Base-by-base conservation (phyloP, 2,113 vertebrate genomes). In the Tor tambroides region DNA sequence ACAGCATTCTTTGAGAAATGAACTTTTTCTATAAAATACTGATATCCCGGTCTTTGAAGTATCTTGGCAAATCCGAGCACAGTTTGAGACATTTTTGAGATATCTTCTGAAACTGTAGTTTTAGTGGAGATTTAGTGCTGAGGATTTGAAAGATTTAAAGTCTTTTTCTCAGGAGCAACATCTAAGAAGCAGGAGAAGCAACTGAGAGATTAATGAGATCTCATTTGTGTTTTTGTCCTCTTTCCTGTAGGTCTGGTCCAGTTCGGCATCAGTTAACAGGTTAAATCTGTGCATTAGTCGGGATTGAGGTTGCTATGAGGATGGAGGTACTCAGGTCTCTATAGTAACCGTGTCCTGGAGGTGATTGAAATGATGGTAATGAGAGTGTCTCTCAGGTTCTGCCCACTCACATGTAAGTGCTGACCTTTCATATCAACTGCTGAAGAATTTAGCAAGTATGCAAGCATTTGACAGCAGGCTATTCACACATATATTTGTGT, bases 271-370 rank as follows among this genome's bases (percentile, higher is more conserved):
- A 35, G 14, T 32, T 23, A 84, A 86, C 83, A 77, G 88, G 89
- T 88, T 90, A 87, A 82, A 54, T n/a, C 23, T 9, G 23, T 61
- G 56, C 56, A 61, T 61, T 86, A 84, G 35, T n/a, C n/a, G 56
- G 32, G 49, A 49, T 71, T 35, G 95, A 93, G 91, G 91, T 93
- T 92, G 90, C 72, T 86, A 88, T 90, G 88, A 91, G 90, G 91
- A 90, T 85, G 90, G 90, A 93, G 90, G 91, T 90, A 92, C 91
- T 89, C 92, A 89, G 93, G 92, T 95, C 93, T 92, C 95, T 93
- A 94, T 94, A 92, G 94, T 90, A 95, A 96, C 95, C 65, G 89
- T 92, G 88, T 92, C 93, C 91, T 92, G 90, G 94, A 94, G 93
- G 91, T 88, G 19, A 91, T 93, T 94, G 91, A 92, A 89, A 87